Percentiles rank a stretch among this genome's conserved stretches.
Conservation (phyloP, 2,797 vertebrate species). For the Sebastes steindachneri region DNA sequence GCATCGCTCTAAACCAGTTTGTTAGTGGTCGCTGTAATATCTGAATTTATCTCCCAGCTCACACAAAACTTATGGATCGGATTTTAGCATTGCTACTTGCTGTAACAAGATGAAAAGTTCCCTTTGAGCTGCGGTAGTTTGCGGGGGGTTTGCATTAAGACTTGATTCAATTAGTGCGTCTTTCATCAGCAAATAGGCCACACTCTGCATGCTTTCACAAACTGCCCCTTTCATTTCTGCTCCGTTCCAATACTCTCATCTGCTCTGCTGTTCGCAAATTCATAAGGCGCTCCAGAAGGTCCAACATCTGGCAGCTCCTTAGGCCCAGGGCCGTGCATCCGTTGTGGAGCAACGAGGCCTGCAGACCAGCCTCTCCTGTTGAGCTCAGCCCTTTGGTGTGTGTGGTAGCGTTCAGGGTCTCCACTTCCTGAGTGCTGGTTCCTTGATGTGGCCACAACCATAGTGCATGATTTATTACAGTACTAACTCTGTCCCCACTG, state of each 20-base stretch:
- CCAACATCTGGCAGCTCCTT: conserved; percentile 79
- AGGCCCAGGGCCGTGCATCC: conserved; percentile 62
- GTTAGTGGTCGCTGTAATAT: not conserved
- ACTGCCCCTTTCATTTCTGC: conserved; percentile 46
- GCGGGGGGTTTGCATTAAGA: conserved; percentile 38
- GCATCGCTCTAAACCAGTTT: not conserved
- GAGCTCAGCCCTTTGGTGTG: conserved; percentile 75
- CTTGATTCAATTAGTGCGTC: conserved; percentile 69
- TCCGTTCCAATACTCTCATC: conserved; percentile 61
- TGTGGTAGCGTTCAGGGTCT: conserved; percentile 66
- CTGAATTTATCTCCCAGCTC: not conserved
- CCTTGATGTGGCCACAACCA: conserved; percentile 79
- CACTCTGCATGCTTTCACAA: conserved; percentile 29
- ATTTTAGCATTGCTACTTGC: conserved; percentile 16
- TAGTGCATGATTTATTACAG: conserved; percentile 74
- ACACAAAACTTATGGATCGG: not conserved
- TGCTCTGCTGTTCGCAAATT: conserved; percentile 60
- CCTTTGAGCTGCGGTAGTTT: conserved; percentile 39
- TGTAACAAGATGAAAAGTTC: conserved; percentile 59
- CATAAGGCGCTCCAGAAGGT: conserved; percentile 61
- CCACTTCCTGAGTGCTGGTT: conserved; percentile 70
- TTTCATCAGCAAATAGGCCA: conserved; percentile 67
- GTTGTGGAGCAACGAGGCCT: conserved; percentile 63
- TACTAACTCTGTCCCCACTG: conserved; percentile 60
- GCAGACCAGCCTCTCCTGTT: conserved; percentile 72